Percentiles rank a stretch among this genome's conserved stretches.
phyloP scores from a whole-genome alignment of 2,888 invertebrate species.

The Trimorus sp. region DNA sequence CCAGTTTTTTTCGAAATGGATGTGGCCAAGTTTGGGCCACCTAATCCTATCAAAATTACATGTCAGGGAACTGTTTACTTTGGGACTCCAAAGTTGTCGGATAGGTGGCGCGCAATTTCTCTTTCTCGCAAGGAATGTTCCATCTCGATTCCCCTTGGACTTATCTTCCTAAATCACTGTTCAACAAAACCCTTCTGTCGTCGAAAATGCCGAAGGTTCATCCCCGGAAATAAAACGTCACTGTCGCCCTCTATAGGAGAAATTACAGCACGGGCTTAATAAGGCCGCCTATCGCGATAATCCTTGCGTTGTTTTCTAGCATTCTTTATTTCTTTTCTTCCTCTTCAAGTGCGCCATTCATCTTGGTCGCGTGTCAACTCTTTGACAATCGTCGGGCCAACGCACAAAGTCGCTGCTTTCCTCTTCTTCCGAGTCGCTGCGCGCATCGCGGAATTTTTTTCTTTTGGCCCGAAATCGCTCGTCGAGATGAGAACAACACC shows the following conservation, averaged over 20 bases:
- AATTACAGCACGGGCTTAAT: slow-evolving; percentile 19
- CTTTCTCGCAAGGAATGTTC: too few relatives aligned
- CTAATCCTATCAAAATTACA: too few relatives aligned
- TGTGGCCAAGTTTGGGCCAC: too few relatives aligned
- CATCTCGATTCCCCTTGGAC: too few relatives aligned
- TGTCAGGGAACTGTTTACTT: too few relatives aligned
- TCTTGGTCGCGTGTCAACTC: slow-evolving; percentile 75
- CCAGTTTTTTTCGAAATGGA: too few relatives aligned
- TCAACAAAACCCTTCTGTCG: neutral
- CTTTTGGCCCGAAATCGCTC: slow-evolving; percentile 57
- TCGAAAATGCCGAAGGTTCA: slow-evolving; percentile 2
- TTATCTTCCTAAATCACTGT: too few relatives aligned
- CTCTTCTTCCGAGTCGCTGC: slow-evolving; percentile 48
- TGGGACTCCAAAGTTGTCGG: too few relatives aligned
- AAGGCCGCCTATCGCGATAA: slow-evolving; percentile 23
- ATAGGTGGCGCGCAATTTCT: too few relatives aligned
- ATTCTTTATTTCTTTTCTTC: slow-evolving; percentile 10
- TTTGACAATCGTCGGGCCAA: slow-evolving; percentile 69
- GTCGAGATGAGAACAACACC: slow-evolving; percentile 71
- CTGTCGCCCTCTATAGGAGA: slow-evolving; percentile 9
- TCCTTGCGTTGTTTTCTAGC: slow-evolving; percentile 7
- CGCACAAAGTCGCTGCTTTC: slow-evolving; percentile 66
- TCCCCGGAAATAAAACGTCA: slow-evolving; percentile 28
- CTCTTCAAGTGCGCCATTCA: slow-evolving; percentile 55
- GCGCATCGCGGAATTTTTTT: slow-evolving; percentile 66